Conservation (phyloP, 2,797 vertebrate species). For the Parauchenoglanis ngamensis region DNA sequence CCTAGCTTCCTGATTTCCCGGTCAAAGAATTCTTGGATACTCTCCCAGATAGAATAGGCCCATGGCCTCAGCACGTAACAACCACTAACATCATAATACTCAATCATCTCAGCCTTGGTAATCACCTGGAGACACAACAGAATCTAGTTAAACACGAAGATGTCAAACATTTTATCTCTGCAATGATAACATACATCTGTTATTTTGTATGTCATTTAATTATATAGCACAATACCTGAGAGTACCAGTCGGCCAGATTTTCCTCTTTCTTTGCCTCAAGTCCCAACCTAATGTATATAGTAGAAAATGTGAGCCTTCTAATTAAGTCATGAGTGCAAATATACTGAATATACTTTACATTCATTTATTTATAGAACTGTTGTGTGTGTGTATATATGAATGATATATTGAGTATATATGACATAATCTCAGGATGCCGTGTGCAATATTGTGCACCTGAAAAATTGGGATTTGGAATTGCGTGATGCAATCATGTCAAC, state of each 20-base stretch:
- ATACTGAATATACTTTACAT: neutral
- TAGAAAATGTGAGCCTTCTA: neutral
- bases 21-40: constrained; percentile 93
- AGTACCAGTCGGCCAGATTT: constrained; percentile 96
- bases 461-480: neutral
- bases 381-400: neutral
- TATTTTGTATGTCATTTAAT: no score
- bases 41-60: constrained; percentile 92
- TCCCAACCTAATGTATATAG: constrained; percentile 79
- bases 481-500: neutral
- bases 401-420: no score
- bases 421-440: no score
- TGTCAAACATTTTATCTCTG: neutral
- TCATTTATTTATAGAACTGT: neutral
- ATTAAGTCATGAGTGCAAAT: neutral
- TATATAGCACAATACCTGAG: constrained; percentile 80
- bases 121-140: constrained; percentile 83
- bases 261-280: constrained; percentile 97
- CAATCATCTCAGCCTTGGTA: constrained; percentile 98
- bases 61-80: constrained; percentile 97
- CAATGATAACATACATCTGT: neutral
- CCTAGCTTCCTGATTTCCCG: constrained; percentile 92
- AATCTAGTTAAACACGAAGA: neutral
- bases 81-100: constrained; percentile 97
- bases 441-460: neutral